Evolutionary conservation across 2,113 vertebrate species (phyloP).

Genomic region (Tenrec ecaudatus): DNA sequence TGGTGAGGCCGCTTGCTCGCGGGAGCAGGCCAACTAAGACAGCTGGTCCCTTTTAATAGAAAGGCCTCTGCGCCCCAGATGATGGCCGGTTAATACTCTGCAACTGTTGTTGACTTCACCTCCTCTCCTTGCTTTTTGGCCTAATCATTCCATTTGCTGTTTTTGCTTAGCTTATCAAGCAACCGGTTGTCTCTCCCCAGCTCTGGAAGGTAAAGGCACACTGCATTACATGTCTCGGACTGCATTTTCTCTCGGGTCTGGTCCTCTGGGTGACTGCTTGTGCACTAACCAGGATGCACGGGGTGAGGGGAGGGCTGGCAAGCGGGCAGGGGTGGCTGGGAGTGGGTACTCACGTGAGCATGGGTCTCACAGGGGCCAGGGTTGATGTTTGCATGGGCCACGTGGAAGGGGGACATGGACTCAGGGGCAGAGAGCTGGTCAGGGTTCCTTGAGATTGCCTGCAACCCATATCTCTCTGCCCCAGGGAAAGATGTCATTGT

Average conservation of each 20-base stretch:
- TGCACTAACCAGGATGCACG: constrained; percentile 81
- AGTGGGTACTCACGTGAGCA: constrained; percentile 31
- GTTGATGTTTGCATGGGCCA: constrained; percentile 69
- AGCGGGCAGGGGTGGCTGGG: background rate
- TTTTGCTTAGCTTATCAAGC: constrained; percentile 95
- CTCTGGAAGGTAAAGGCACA: constrained; percentile 93
- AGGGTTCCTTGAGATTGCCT: constrained; percentile 2
- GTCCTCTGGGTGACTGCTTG: constrained; percentile 68
- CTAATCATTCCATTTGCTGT: constrained; percentile 93
- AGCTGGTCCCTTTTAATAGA: constrained; percentile 88
- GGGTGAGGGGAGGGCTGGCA: constrained; percentile 13
- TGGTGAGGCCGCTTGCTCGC: constrained; percentile 78
- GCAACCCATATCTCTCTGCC: background rate
- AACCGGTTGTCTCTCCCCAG: constrained; percentile 94
- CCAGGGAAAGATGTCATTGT: background rate
- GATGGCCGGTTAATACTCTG: constrained; percentile 82
- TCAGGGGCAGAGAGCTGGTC: background rate
- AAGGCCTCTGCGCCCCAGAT: constrained; percentile 81
- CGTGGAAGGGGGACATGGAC: background rate
- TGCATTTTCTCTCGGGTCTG: constrained; percentile 71
- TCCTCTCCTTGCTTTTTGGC: constrained; percentile 80
- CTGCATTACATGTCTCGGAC: constrained; percentile 84
- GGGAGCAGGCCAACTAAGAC: constrained; percentile 80
- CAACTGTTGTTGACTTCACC: constrained; percentile 80
- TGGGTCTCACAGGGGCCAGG: constrained; percentile 31